Conservation (phyloP, 2,113 vertebrate genomes). For the Microcebus griseorufus region DNA sequence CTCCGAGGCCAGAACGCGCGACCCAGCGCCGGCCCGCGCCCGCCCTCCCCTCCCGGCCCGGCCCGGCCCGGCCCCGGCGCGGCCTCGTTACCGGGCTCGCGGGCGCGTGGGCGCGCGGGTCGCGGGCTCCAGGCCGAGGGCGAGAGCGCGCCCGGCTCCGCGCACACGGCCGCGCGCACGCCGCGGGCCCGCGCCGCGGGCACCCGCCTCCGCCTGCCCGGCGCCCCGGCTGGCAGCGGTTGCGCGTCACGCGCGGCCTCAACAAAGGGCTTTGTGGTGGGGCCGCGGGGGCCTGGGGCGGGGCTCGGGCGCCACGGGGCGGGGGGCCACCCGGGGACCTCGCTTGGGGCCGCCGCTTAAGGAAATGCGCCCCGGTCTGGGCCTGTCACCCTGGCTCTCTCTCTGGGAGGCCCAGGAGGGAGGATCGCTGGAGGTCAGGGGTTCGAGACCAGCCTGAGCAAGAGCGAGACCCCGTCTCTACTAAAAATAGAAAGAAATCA, state of each 20-base stretch:
- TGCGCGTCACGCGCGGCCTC: not conserved
- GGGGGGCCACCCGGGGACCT: too few relatives aligned
- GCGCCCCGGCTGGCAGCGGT: fast-evolving
- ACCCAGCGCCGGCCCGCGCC: not conserved
- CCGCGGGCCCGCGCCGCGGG: not conserved
- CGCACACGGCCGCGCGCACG: not conserved
- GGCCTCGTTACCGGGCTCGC: not conserved
- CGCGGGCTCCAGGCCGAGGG: not conserved
- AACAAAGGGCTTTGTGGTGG: slow-evolving; percentile 57
- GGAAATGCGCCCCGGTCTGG: too few relatives aligned
- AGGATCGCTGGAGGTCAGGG: too few relatives aligned
- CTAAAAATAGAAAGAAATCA: too few relatives aligned
- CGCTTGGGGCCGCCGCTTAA: too few relatives aligned
- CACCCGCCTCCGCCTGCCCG: not conserved
- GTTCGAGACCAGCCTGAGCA: too few relatives aligned
- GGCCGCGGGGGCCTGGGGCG: too few relatives aligned
- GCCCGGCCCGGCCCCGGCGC: not conserved
- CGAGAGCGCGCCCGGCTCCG: not conserved
- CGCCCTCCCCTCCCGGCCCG: not conserved
- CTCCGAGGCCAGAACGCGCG: too few relatives aligned
- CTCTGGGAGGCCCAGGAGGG: too few relatives aligned
- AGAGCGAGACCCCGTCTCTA: too few relatives aligned
- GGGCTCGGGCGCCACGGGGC: too few relatives aligned
- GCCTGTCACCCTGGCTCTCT: too few relatives aligned
- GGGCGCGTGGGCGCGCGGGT: not conserved